These are phyloP conservation scores for Bos taurus DNA, from an alignment of 2,113 vertebrate species.

Conservation along the genomic window DNA sequence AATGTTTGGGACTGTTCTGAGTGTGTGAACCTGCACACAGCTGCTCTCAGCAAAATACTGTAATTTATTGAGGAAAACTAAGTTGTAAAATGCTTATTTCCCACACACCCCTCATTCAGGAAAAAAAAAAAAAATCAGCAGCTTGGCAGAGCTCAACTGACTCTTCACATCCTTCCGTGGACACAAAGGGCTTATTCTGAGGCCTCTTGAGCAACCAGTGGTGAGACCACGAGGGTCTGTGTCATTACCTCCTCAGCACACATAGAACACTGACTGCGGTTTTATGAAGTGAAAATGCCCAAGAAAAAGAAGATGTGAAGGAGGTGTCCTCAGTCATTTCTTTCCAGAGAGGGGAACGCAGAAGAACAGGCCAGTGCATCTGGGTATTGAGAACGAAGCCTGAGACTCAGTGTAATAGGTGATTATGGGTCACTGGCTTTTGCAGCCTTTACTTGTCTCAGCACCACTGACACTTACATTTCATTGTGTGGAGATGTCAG, in stretches of 20 bases:
- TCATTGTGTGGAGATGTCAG: constrained; percentile 80
- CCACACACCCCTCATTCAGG: too few species aligned
- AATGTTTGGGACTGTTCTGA: constrained; percentile 40
- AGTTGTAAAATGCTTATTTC: too few species aligned
- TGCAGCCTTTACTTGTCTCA: constrained; percentile 86
- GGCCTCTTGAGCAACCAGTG: constrained; percentile 95
- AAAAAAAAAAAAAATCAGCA: constrained; percentile 52
- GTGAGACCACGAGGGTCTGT: constrained; percentile 88
- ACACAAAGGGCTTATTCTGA: constrained; percentile 95
- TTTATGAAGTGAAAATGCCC: constrained; percentile 97
- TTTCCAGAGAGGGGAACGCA: too few species aligned
- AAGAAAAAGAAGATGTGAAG: constrained; percentile 91
- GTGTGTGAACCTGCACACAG: too few species aligned
- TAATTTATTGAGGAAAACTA: too few species aligned
- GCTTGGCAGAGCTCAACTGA: constrained; percentile 98
- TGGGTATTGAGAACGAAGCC: too few species aligned
- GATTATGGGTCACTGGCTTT: too few species aligned
- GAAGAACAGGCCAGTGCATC: too few species aligned
- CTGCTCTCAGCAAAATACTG: too few species aligned
- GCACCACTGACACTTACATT: constrained; percentile 76
- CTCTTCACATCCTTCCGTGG: constrained; percentile 96
- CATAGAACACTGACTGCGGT: constrained; percentile 96
- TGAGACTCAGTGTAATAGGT: too few species aligned
- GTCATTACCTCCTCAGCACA: constrained; percentile 78
- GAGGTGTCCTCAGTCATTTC: constrained; percentile 79